Base-by-base conservation (phyloP, 2,888 invertebrate genomes). In the Oscheius onirici region DNA sequence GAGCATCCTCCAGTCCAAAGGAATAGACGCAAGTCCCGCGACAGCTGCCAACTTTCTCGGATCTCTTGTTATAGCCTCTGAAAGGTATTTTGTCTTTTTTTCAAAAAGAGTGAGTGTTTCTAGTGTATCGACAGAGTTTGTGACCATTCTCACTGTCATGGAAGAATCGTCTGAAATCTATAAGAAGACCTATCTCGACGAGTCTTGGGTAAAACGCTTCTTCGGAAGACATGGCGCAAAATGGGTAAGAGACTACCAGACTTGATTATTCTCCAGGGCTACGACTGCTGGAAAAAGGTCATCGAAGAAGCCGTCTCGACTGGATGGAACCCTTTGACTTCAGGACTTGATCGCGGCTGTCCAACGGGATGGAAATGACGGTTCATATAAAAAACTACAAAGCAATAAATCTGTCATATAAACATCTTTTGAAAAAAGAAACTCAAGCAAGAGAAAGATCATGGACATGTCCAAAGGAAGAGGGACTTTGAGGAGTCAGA, bases 41-140 rank as follows among this genome's bases (percentile, higher is more conserved):
- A 54, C 54, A 13, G 54, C 54, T 11, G 54, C 54, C 54, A 54
- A 54, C 54, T 54, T 54, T 28, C 11, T 54, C 8, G 54, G 26
- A 24, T 20, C 54, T 2, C 26, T 54, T 13, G 26, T 54, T 6
- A 28, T 24, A 24, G 54, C 54, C 11, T 22, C 54, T 1, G 24
- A 46, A 3, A 46, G n/a, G 15, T 17, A 17, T 3, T n/a, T n/a
- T n/a, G n/a, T n/a, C n/a, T n/a, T n/a, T n/a, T 51, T n/a, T n/a
- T 17, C 51, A 6, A n/a, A 17, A 17, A 51, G 10, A 41, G 41
- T 41, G 13, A 41, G 13, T 41, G 13, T 41, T 17, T 49, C 22
- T 6, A 49, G 49, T 15, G 10, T 49, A 15, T 11, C 28, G 13
- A 26, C 13, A 11, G 28, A 54, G 0, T 54, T 54, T 11, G n/a